phyloP scores from a whole-genome alignment of 2,113 vertebrate genomes.

The Podilymbus podiceps region DNA sequence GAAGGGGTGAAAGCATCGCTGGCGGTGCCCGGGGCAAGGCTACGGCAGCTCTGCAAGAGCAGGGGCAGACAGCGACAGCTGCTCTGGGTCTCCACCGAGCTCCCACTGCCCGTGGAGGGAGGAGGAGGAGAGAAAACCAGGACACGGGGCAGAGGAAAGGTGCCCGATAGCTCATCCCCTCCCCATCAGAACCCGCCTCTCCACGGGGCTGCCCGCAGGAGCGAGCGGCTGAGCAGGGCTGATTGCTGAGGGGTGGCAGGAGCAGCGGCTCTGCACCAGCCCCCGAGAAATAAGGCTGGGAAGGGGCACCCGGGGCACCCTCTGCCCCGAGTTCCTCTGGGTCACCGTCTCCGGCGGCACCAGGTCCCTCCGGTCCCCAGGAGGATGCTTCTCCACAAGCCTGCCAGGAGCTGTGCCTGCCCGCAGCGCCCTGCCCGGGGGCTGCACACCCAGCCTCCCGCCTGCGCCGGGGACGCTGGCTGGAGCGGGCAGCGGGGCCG shows the following conservation, averaged over 20 bases:
- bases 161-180: background rate
- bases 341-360: background rate
- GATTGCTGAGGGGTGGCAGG: fast-evolving
- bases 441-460: fast-evolving
- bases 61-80: fast-evolving
- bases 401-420: background rate
- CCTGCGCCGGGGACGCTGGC: fast-evolving
- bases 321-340: background rate
- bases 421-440: background rate
- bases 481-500: fast-evolving
- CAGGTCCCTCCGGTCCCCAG: background rate
- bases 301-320: background rate
- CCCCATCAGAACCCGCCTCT: background rate
- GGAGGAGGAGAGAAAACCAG: background rate
- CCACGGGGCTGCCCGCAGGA: fast-evolving
- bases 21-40: background rate
- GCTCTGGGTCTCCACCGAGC: background rate
- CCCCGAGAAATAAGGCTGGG: fast-evolving
- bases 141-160: fast-evolving
- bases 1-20: background rate
- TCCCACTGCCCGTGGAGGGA: fast-evolving
- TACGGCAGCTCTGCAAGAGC: background rate
- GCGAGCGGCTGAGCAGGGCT: background rate
- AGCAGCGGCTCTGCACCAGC: fast-evolving
- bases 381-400: background rate